Percentiles rank a stretch among this genome's conserved stretches.
Evolutionary conservation across 1,140 invertebrate species (phyloP).

Genomic region (Thalassaphorura encarpata): DNA sequence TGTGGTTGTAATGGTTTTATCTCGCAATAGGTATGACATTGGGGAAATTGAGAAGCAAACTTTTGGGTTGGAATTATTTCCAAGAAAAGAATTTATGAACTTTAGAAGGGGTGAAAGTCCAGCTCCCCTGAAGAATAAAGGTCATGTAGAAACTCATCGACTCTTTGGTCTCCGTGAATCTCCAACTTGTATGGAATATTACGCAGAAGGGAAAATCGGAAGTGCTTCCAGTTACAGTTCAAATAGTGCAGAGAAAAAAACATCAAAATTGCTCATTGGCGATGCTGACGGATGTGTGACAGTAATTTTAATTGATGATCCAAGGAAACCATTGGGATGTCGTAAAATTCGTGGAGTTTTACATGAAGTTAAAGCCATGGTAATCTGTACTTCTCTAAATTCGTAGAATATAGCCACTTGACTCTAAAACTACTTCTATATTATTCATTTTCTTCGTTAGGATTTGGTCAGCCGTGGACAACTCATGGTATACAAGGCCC

Average conservation of each 20-base stretch:
- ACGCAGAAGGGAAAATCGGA: not conserved
- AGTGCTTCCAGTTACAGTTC: not conserved
- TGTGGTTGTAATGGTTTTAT: not conserved
- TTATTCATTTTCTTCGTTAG: too few relatives aligned
- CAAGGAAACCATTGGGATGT: slow-evolving; percentile 10
- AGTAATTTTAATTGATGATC: slow-evolving; percentile 21
- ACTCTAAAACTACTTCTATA: not conserved
- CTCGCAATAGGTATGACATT: slow-evolving; percentile 23
- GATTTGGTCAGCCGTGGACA: slow-evolving; percentile 2
- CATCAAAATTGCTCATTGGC: slow-evolving; percentile 18
- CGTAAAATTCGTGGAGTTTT: slow-evolving; percentile 19
- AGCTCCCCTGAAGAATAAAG: slow-evolving; percentile 14
- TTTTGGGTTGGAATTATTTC: slow-evolving; percentile 24
- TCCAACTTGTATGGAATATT: slow-evolving; percentile 21
- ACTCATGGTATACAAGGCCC: slow-evolving; percentile 18
- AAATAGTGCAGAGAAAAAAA: not conserved
- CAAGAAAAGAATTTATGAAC: slow-evolving; percentile 15
- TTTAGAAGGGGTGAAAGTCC: slow-evolving; percentile 9
- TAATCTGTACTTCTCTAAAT: not conserved
- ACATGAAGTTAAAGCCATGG: slow-evolving; percentile 14
- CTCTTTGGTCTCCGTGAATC: slow-evolving; percentile 18
- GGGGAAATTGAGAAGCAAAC: slow-evolving; percentile 26
- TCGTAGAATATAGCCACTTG: not conserved
- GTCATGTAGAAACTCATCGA: slow-evolving; percentile 28
- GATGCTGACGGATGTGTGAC: slow-evolving; percentile 20